phyloP scores from a whole-genome alignment of 2,113 vertebrate species.

The Lucifuga dentata region DNA sequence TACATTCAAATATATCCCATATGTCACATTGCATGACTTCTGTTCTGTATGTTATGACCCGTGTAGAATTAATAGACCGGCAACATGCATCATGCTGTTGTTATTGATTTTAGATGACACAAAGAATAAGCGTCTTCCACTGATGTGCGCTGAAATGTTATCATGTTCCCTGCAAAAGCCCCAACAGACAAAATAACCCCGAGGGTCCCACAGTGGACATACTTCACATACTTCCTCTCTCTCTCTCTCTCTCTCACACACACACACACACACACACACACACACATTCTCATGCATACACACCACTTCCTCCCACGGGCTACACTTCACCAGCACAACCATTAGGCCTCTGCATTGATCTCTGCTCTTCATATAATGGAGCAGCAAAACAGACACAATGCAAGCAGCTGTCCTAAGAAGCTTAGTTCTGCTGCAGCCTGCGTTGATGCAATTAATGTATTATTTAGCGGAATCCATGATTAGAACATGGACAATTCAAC shows the following conservation, averaged over 20 bases:
- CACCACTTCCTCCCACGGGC: constrained; percentile 27
- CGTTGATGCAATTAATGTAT: constrained; percentile 69
- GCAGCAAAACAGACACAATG: constrained; percentile 48
- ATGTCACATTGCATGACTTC: constrained; percentile 14
- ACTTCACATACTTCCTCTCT: no score
- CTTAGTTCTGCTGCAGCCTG: constrained; percentile 64
- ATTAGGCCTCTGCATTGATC: constrained; percentile 65
- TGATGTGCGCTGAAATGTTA: constrained; percentile 42
- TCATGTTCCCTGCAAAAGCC: constrained; percentile 41
- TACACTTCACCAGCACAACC: constrained; percentile 39
- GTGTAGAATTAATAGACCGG: constrained; percentile 33
- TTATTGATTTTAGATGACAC: constrained; percentile 61
- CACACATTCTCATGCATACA: not conserved
- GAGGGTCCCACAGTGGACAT: constrained; percentile 27
- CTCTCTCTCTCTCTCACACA: not conserved
- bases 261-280: constrained; percentile 21
- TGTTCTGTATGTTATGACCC: constrained; percentile 8
- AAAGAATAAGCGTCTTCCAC: constrained; percentile 35
- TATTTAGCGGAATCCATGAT: constrained; percentile 69
- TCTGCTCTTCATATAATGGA: constrained; percentile 44
- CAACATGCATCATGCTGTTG: constrained; percentile 13
- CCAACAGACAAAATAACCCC: not conserved
- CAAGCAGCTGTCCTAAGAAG: constrained; percentile 59
- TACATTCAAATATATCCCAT: constrained; percentile 1
- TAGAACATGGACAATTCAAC: constrained; percentile 64